Percentiles rank a stretch among this genome's conserved stretches.
Evolutionary conservation across 1,140 invertebrate genomes (phyloP).

Genomic region (Nasonia vitripennis): DNA sequence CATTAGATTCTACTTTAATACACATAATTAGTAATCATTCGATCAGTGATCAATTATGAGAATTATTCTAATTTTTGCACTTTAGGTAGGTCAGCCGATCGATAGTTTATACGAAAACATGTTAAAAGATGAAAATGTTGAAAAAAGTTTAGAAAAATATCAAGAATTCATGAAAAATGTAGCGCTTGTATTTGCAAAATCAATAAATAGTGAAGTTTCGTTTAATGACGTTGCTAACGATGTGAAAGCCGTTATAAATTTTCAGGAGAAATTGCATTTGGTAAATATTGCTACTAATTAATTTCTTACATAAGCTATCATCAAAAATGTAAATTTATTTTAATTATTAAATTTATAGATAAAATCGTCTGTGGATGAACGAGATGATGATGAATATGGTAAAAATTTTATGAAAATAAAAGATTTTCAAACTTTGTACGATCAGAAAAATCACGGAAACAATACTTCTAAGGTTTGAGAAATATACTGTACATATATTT

Average conservation of each 20-base stretch:
- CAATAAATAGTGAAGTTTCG: background rate
- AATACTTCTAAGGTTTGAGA: slow-evolving; percentile 4
- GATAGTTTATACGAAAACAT: slow-evolving; percentile 4
- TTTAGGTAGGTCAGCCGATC: slow-evolving; percentile 1
- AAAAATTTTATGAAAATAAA: slow-evolving; percentile 36
- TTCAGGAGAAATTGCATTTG: slow-evolving; percentile 1
- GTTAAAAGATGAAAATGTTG: background rate
- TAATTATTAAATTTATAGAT: background rate
- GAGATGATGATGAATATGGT: background rate
- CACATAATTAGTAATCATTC: background rate
- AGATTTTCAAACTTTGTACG: slow-evolving; percentile 31
- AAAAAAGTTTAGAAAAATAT: background rate
- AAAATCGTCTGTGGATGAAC: slow-evolving; percentile 1
- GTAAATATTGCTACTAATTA: background rate
- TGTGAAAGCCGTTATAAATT: background rate
- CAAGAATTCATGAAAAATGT: slow-evolving; percentile 15
- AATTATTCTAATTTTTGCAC: background rate
- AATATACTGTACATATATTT: background rate
- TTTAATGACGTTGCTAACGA: background rate
- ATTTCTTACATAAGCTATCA: too few relatives aligned
- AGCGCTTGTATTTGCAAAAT: background rate
- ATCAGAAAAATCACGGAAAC: background rate
- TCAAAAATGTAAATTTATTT: background rate
- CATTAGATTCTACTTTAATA: background rate
- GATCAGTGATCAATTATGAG: background rate